Conservation (phyloP, 2,113 vertebrate species). For the Larimichthys polyactis region DNA sequence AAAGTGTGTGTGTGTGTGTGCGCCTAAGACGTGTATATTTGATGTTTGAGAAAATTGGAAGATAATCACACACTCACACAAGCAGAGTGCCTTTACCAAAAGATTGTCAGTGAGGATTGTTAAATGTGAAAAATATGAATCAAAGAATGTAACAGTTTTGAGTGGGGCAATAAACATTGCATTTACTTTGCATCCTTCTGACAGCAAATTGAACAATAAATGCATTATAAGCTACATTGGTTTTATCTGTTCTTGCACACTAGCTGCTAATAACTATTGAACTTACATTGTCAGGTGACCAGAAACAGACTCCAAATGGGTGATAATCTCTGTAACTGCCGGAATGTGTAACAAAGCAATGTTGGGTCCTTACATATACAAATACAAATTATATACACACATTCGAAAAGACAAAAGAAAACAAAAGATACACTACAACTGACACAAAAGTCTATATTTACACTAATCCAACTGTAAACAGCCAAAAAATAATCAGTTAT, state of each 20-base stretch:
- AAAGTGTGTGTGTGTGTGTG: not conserved
- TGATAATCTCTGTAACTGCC: too few relatives aligned
- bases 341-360: too few relatives aligned
- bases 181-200: not conserved
- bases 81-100: not conserved
- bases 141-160: not conserved
- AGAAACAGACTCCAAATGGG: too few relatives aligned
- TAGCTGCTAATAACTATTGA: too few relatives aligned
- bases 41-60: conserved; percentile 20
- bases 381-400: too few relatives aligned
- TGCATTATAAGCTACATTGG: not conserved
- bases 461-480: too few relatives aligned
- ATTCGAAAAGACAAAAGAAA: not conserved
- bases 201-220: not conserved
- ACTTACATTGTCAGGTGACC: too few relatives aligned
- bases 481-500: too few relatives aligned
- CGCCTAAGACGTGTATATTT: not conserved
- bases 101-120: not conserved
- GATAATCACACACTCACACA: conserved; percentile 16
- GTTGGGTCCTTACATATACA: too few relatives aligned
- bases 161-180: not conserved
- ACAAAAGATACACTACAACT: not conserved
- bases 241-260: not conserved
- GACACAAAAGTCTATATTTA: too few relatives aligned
- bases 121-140: not conserved